Percentiles rank a stretch among this genome's conserved stretches.
phyloP scores from a whole-genome alignment of 2,113 vertebrate genomes.

The Macaca fascicularis region DNA sequence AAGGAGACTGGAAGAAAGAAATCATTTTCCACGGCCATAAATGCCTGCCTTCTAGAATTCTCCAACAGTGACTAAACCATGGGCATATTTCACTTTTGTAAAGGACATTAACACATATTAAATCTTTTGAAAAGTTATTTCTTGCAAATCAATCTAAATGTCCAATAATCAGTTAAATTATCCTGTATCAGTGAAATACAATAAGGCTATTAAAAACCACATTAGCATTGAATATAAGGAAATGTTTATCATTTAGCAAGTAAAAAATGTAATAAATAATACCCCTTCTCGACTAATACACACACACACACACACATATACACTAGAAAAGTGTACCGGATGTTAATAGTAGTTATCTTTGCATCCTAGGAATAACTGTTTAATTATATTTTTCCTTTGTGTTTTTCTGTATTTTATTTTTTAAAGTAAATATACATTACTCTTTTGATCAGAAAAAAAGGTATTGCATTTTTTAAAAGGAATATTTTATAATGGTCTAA shows the following conservation, averaged over 20 bases:
- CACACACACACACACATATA: background rate
- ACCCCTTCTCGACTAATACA: background rate
- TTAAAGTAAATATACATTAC: background rate
- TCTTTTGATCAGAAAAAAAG: background rate
- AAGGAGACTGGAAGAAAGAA: background rate
- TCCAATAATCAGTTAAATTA: background rate
- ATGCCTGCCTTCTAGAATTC: background rate
- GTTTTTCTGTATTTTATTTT: background rate
- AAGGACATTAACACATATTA: background rate
- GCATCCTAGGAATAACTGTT: background rate
- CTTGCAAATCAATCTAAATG: background rate
- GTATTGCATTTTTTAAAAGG: background rate
- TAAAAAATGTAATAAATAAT: conserved; percentile 1
- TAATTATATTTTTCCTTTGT: background rate
- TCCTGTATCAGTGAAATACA: background rate
- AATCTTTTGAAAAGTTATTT: background rate
- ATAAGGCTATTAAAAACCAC: background rate
- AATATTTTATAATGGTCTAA: background rate
- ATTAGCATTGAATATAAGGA: background rate
- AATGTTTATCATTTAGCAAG: background rate
- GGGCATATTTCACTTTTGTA: background rate
- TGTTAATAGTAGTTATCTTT: background rate
- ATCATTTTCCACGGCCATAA: background rate
- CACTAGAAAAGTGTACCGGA: background rate
- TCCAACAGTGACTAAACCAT: background rate